Conservation (phyloP, 2,113 vertebrate species). For the Grammomys surdaster region DNA sequence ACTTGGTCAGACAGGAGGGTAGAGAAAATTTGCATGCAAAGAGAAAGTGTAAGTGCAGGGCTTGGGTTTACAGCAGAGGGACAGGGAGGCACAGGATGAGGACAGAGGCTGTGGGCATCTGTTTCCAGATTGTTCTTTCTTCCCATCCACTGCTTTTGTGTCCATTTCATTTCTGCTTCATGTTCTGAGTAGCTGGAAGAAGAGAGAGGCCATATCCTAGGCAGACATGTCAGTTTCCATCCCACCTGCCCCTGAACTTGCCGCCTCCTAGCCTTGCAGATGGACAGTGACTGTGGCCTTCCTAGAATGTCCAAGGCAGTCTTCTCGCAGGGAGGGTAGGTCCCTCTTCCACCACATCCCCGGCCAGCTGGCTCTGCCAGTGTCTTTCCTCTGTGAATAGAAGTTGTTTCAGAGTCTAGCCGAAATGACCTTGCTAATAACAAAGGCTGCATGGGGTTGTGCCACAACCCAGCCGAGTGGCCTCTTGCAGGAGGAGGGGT, state of each 20-base stretch:
- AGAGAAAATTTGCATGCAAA: background rate
- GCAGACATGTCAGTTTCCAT: background rate
- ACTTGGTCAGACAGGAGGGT: background rate
- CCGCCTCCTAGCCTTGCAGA: background rate
- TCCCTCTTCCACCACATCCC: background rate
- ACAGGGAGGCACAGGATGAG: background rate
- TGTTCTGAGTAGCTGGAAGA: slow-evolving; percentile 8
- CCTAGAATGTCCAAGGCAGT: background rate
- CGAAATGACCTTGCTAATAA: background rate
- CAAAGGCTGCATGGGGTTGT: background rate
- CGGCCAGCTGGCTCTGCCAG: background rate
- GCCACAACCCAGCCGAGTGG: no score
- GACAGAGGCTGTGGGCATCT: background rate
- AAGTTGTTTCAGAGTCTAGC: background rate
- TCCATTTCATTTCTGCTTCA: slow-evolving; percentile 31
- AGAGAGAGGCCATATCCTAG: background rate
- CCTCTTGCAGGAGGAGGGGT: no score
- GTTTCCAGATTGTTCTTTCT: background rate
- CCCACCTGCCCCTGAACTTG: background rate
- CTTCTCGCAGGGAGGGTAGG: background rate
- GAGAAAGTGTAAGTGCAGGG: background rate
- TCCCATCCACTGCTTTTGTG: slow-evolving; percentile 6
- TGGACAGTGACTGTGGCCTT: background rate
- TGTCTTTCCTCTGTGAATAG: background rate
- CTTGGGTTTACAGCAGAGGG: background rate